Base-by-base conservation (phyloP, 2,113 vertebrate genomes). In the Eudorcas thomsonii region DNA sequence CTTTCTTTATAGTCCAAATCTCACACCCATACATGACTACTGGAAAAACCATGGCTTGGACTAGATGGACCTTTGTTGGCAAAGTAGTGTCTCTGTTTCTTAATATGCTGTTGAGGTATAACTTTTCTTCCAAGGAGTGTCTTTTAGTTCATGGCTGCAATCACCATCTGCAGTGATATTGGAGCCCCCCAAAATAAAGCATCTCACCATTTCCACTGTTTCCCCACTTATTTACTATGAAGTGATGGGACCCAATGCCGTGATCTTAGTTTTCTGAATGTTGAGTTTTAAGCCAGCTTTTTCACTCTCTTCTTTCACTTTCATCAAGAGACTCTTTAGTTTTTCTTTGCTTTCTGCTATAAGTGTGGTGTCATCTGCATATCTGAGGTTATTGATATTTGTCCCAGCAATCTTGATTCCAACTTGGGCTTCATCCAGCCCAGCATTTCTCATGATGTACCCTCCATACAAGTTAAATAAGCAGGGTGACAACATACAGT, bases 231-330 rank as follows among this genome's bases (percentile, higher is more conserved):
- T 67, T 19, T n/a, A 67, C 62, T 33, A 67, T 36, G 64, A 67
- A n/a, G 64, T 67, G 33, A 19, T 67, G 33, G 16, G 16, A 64
- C 62, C 33, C 0, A 0, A n/a, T 67, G 30, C 62, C 0, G 0
- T 67, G 64, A n/a, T n/a, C 16, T 67, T 67, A 19, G 64, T 67
- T 67, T n/a, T 36, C 16, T n/a, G 64, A 67, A 67, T n/a, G 64
- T 67, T 67, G 64, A 67, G 64, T 67, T 67, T 67, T 67, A 67
- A 36, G 64, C 64, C 64, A 67, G 33, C 16, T 67, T 67, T 67
- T n/a, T 19, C 16, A 67, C 33, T n/a, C 64, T 67, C 8, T 8
- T 19, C 16, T 67, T 64, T n/a, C 30, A 64, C 62, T 64, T 67
- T n/a, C 33, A 67, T 19, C 4, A 67, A 67, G 33, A 67, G 64